Evolutionary conservation across 2,113 vertebrate species (phyloP).

Genomic region (Mobula birostris): DNA sequence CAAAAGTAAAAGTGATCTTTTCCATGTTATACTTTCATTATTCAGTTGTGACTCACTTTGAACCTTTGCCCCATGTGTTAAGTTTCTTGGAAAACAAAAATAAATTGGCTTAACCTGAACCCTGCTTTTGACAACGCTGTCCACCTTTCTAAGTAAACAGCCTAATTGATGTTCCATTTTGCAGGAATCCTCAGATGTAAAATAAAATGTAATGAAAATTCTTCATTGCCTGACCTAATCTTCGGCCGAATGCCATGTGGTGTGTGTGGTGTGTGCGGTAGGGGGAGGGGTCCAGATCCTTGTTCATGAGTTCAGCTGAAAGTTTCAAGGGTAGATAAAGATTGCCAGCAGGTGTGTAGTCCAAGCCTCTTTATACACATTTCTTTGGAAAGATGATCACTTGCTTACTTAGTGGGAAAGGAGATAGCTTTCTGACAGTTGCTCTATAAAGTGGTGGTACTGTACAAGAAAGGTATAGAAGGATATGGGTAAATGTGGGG

Average conservation of each 20-base stretch:
- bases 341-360: background rate
- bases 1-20: slow-evolving; percentile 12
- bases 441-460: background rate
- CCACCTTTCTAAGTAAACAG: background rate
- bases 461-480: no score
- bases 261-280: background rate
- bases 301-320: background rate
- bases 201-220: background rate
- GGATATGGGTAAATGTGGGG: no score
- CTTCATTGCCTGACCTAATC: background rate
- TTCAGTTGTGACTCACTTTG: slow-evolving; percentile 9
- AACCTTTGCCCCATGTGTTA: background rate
- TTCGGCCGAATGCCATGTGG: background rate
- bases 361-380: background rate
- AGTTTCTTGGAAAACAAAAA: background rate
- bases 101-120: background rate
- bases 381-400: background rate
- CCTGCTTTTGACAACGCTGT: background rate
- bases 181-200: background rate
- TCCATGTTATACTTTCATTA: slow-evolving; percentile 7
- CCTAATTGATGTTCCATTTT: background rate
- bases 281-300: background rate
- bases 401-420: background rate
- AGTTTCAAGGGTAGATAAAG: background rate
- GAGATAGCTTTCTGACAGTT: background rate